phyloP scores from a whole-genome alignment of 2,888 invertebrate species.

The Brachypterus glaber region DNA sequence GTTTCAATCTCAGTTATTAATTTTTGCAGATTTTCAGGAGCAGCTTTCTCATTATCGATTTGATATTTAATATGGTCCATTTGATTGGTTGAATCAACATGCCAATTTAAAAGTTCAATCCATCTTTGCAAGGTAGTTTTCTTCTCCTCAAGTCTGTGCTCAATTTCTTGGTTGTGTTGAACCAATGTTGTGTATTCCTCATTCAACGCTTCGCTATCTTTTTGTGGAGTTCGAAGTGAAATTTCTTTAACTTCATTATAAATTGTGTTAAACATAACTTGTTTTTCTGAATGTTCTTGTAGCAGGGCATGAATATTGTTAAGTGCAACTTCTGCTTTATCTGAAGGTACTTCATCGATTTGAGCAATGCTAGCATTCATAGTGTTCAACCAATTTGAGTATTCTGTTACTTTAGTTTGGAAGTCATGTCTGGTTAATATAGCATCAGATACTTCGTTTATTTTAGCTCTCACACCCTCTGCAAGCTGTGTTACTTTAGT shows the following conservation, averaged over 20 bases:
- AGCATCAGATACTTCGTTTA: constrained; percentile 72
- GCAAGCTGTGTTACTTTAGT: constrained; percentile 63
- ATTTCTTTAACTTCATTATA: constrained; percentile 76
- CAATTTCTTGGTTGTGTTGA: constrained; percentile 66
- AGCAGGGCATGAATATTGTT: constrained; percentile 70
- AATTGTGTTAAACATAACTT: constrained; percentile 65
- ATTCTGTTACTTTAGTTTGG: constrained; percentile 65
- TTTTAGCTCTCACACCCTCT: constrained; percentile 64
- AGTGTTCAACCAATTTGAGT: constrained; percentile 71
- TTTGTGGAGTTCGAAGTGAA: constrained; percentile 57
- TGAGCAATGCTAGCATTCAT: constrained; percentile 62
- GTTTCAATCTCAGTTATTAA: constrained; percentile 61
- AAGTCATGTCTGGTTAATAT: constrained; percentile 77
- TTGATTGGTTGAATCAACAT: constrained; percentile 69
- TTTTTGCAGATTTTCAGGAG: constrained; percentile 58
- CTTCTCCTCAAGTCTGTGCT: constrained; percentile 63
- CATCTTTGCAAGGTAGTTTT: constrained; percentile 69
- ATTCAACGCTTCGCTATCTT: constrained; percentile 63
- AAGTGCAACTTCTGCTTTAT: constrained; percentile 69
- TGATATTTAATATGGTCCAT: constrained; percentile 72
- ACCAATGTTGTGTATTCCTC: constrained; percentile 68
- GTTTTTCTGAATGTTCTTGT: constrained; percentile 79
- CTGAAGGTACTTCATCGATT: constrained; percentile 71
- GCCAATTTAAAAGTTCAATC: constrained; percentile 74
- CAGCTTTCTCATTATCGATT: constrained; percentile 63